phyloP scores from a whole-genome alignment of 2,888 invertebrate species.

The Drosophila glabriapex region DNA sequence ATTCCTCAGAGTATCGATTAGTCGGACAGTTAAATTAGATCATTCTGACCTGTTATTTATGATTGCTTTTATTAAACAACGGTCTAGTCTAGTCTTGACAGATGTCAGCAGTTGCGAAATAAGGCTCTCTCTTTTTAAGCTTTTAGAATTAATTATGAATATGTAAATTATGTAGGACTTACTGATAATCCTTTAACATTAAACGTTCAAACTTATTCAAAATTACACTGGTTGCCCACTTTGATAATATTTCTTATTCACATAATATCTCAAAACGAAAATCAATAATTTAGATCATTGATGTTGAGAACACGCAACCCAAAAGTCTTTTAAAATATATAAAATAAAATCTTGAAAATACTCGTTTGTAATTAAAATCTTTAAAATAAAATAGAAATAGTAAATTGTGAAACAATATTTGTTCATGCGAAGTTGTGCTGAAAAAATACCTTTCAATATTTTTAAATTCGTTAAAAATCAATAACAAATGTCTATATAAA shows the following conservation, averaged over 20 bases:
- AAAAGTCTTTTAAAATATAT: not conserved
- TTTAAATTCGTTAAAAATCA: not conserved
- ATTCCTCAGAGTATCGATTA: not conserved
- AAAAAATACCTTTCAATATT: fast-evolving
- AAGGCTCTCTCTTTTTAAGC: not conserved
- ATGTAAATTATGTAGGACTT: not conserved
- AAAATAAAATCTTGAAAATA: not conserved
- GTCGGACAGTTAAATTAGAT: not conserved
- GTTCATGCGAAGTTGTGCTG: not conserved
- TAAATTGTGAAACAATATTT: not conserved
- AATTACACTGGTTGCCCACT: not conserved
- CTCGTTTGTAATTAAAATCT: not conserved
- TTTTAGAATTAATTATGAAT: not conserved
- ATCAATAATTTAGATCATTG: not conserved
- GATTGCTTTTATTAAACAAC: not conserved
- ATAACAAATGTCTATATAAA: not conserved
- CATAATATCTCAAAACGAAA: not conserved
- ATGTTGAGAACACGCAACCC: not conserved
- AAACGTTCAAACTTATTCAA: not conserved
- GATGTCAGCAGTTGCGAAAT: not conserved
- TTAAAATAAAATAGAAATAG: not conserved
- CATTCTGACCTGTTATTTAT: not conserved
- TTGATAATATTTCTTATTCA: not conserved
- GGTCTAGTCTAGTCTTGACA: not conserved
- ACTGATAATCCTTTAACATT: not conserved